A percentile compares a stretch with the other conserved stretches of the same genome.
Evolutionary conservation across 2,113 vertebrate species (phyloP).

Genomic region (Heteronetta atricapilla): DNA sequence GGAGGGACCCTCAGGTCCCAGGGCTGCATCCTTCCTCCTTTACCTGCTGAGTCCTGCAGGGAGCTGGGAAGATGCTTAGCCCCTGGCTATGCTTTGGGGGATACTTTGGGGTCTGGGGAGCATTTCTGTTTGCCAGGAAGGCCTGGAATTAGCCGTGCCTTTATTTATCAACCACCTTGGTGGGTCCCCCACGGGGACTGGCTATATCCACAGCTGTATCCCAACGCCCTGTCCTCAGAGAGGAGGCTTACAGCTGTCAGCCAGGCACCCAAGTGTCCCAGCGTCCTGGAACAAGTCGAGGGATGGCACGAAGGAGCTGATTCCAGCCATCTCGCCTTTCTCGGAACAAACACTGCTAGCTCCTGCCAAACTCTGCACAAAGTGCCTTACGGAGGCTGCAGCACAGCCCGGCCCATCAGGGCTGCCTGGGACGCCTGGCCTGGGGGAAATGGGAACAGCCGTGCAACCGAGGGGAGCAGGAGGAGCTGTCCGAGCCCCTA

Average conservation of each 20-base stretch:
- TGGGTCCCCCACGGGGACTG: accelerated
- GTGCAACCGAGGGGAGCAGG: neutral
- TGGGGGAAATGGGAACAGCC: neutral
- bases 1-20: neutral
- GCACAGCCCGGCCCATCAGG: neutral
- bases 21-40: neutral
- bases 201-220: neutral
- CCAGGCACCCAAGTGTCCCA: neutral
- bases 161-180: neutral
- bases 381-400: neutral
- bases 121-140: neutral
- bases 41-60: too few species aligned
- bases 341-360: neutral
- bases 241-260: neutral
- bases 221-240: neutral
- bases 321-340: neutral
- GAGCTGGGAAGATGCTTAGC: neutral
- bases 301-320: neutral
- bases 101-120: neutral
- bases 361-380: neutral
- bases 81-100: neutral
- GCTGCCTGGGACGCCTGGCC: too few species aligned
- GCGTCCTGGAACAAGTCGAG: neutral
- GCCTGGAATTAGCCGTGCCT: neutral
- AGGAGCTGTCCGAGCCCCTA: neutral